phyloP scores from a whole-genome alignment of 2,113 vertebrate species.

The Ellobius talpinus region DNA sequence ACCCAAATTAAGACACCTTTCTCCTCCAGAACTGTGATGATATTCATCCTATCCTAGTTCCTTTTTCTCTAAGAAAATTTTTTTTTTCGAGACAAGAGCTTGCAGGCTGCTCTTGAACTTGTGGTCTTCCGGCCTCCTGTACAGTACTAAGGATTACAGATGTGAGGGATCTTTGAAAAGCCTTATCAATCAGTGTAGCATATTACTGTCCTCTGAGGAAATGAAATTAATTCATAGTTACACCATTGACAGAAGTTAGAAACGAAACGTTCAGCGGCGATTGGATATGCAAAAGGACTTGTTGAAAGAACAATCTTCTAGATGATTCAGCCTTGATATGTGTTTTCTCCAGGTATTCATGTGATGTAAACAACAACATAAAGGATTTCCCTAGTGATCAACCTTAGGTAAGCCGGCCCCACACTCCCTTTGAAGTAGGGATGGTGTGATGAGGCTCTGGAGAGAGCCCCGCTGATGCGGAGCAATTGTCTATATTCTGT shows the following conservation, averaged over 20 bases:
- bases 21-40: constrained; percentile 25
- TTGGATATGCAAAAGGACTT: constrained; percentile 29
- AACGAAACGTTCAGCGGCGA: constrained; percentile 18
- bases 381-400: neutral
- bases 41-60: neutral
- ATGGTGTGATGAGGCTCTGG: neutral
- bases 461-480: too few species aligned
- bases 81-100: neutral
- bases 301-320: neutral
- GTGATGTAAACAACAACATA: neutral
- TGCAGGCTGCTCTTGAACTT: too few species aligned
- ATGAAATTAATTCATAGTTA: constrained; percentile 12
- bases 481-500: too few species aligned
- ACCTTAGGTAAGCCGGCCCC: neutral
- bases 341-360: constrained; percentile 12
- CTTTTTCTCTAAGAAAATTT: neutral
- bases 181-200: neutral
- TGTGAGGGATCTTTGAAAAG: neutral
- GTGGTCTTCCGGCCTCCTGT: too few species aligned
- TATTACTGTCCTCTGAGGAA: neutral
- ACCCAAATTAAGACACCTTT: neutral
- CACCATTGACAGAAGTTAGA: constrained; percentile 8
- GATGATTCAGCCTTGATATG: constrained; percentile 1
- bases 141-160: neutral
- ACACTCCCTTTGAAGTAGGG: neutral